A percentile compares a stretch with the other conserved stretches of the same genome.
Evolutionary conservation across 1,140 invertebrate genomes (phyloP).

Genomic region (Listronotus oregonensis): DNA sequence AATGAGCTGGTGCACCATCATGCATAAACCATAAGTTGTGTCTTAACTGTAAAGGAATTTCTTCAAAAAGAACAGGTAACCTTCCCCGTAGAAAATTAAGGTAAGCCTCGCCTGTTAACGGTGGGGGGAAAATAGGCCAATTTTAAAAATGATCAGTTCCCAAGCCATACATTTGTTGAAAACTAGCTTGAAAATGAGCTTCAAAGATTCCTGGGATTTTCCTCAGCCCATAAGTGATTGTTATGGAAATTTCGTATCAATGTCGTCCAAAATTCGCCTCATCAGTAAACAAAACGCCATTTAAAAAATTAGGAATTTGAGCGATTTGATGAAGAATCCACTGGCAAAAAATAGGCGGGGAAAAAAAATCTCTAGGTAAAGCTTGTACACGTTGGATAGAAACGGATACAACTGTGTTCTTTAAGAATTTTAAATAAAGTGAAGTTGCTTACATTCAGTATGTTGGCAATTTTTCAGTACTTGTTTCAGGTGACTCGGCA

Average conservation of each 20-base stretch:
- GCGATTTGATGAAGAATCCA: no score
- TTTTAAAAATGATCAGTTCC: conserved; percentile 45
- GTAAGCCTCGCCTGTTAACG: conserved; percentile 47
- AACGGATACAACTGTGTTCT: no score
- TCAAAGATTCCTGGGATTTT: conserved; percentile 53
- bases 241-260: conserved; percentile 55
- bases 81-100: conserved; percentile 45
- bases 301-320: no score
- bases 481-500: no score
- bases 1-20: conserved; percentile 41
- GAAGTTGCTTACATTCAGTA: no score
- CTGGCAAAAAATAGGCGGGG: no score
- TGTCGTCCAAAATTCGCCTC: no score
- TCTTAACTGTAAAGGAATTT: conserved; percentile 40
- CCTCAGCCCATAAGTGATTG: conserved; percentile 51
- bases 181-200: conserved; percentile 53
- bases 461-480: no score
- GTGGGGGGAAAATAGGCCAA: conserved; percentile 51
- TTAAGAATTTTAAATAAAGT: no score
- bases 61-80: conserved; percentile 43
- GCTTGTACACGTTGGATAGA: no score
- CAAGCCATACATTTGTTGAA: conserved; percentile 51
- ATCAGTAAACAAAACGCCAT: no score
- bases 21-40: conserved; percentile 36
- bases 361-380: no score